phyloP scores from a whole-genome alignment of 2,888 invertebrate species.

The Andrena dorsata region DNA sequence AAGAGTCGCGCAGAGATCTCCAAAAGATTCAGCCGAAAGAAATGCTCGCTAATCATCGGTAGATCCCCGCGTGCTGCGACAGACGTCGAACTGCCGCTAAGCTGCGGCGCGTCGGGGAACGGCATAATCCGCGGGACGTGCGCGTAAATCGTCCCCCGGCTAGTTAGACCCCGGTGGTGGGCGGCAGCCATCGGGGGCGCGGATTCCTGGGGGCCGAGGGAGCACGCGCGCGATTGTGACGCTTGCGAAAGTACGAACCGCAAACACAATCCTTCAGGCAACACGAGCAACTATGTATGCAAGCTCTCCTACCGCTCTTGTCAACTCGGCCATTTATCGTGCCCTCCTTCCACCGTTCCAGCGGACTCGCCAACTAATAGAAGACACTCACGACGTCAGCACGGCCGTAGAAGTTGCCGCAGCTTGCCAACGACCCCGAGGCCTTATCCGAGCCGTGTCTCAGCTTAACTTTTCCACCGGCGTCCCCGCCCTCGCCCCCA shows the following conservation, averaged over 20 bases:
- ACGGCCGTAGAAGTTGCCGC: constrained; percentile 35
- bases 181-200: constrained; percentile 70
- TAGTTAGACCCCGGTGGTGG: constrained; percentile 13
- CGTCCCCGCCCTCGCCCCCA: neutral
- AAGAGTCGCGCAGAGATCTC: neutral
- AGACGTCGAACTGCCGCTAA: constrained; percentile 5
- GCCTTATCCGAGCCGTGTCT: constrained; percentile 32
- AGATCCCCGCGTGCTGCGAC: neutral
- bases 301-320: constrained; percentile 21
- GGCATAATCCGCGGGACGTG: constrained; percentile 20
- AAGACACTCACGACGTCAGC: constrained; percentile 51
- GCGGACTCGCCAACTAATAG: constrained; percentile 42
- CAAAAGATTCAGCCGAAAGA: neutral
- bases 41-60: neutral
- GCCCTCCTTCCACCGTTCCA: constrained; percentile 59
- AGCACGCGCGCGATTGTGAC: constrained; percentile 40
- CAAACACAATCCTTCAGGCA: constrained; percentile 71
- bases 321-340: constrained; percentile 56
- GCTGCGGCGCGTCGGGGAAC: too few species aligned
- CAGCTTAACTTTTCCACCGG: constrained; percentile 40
- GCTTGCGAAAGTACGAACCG: constrained; percentile 65
- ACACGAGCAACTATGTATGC: constrained; percentile 32
- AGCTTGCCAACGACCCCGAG: constrained; percentile 38
- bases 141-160: constrained; percentile 20
- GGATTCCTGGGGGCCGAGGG: constrained; percentile 68